These are phyloP conservation scores for Pterois miles DNA, from an alignment of 2,797 vertebrate species.

Conservation along the genomic window DNA sequence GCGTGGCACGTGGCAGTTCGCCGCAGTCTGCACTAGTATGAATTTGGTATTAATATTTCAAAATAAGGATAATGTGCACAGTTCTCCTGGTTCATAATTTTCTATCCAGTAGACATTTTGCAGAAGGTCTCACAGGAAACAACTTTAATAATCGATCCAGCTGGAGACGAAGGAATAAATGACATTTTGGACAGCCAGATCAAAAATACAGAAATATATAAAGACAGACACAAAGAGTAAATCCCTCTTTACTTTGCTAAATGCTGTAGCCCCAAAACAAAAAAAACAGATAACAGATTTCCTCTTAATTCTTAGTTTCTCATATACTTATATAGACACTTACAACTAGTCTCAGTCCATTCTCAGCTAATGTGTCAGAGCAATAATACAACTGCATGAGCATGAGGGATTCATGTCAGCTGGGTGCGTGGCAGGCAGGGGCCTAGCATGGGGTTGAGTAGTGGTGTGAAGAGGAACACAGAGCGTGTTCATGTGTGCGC, in stretches of 20 bases:
- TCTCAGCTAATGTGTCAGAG: slow-evolving; percentile 71
- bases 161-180: background rate
- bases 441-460: slow-evolving; percentile 63
- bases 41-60: background rate
- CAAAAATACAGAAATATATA: background rate
- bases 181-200: background rate
- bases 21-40: no score
- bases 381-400: slow-evolving; percentile 72
- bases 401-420: slow-evolving; percentile 72
- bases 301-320: slow-evolving; percentile 16
- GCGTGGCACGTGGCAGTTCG: no score
- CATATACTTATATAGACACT: slow-evolving; percentile 6
- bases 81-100: background rate
- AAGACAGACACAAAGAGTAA: background rate
- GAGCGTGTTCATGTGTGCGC: slow-evolving; percentile 17
- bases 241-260: background rate
- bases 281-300: no score
- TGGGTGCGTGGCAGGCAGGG: slow-evolving; percentile 65
- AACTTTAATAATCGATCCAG: background rate
- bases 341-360: slow-evolving; percentile 50
- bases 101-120: background rate
- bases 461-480: slow-evolving; percentile 63
- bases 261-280: background rate
- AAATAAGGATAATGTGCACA: background rate
- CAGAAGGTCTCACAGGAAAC: background rate